Percentiles rank a stretch among this genome's conserved stretches.
phyloP scores from a whole-genome alignment of 2,888 invertebrate genomes.

The Sisyra terminalis region DNA sequence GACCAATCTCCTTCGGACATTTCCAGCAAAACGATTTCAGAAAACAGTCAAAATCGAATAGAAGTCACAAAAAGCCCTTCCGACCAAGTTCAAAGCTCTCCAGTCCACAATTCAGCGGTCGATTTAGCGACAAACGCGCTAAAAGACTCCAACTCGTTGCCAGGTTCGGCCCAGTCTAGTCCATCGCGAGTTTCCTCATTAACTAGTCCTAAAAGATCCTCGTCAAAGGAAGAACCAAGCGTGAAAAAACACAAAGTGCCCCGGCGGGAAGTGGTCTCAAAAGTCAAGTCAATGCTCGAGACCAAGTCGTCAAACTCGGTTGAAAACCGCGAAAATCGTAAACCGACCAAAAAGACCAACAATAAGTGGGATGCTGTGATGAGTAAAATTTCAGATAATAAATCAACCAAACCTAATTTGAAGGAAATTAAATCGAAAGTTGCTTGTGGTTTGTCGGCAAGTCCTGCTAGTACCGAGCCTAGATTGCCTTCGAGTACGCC shows the following conservation, averaged over 20 bases:
- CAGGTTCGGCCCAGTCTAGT: slow-evolving; percentile 19
- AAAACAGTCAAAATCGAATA: slow-evolving; percentile 28
- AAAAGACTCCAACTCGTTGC: slow-evolving; percentile 21
- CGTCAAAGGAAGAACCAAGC: slow-evolving; percentile 6
- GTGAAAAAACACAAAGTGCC: slow-evolving; percentile 60
- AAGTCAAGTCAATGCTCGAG: slow-evolving; percentile 56
- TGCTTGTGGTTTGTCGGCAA: slow-evolving; percentile 28
- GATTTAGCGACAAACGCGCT: slow-evolving; percentile 14
- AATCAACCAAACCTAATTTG: slow-evolving; percentile 47
- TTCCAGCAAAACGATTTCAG: slow-evolving; percentile 35
- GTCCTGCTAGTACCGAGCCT: no score
- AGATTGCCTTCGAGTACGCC: not conserved
- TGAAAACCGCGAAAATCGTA: slow-evolving; percentile 36
- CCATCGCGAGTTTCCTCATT: slow-evolving; percentile 17
- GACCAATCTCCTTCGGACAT: slow-evolving; percentile 49
- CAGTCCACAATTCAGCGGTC: slow-evolving; percentile 11
- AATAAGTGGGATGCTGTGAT: slow-evolving; percentile 73
- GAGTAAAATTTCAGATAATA: slow-evolving; percentile 61
- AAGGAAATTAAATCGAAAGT: slow-evolving; percentile 84
- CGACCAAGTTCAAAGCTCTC: no score
- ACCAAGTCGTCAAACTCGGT: slow-evolving; percentile 32
- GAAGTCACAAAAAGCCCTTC: no score
- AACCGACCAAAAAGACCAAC: slow-evolving; percentile 32
- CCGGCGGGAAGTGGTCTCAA: slow-evolving; percentile 58
- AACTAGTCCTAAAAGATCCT: slow-evolving; percentile 12